Evolutionary conservation across 2,113 vertebrate species (phyloP), one percentile per base, ranked within the genome.

Genomic region (Serinus canaria): DNA sequence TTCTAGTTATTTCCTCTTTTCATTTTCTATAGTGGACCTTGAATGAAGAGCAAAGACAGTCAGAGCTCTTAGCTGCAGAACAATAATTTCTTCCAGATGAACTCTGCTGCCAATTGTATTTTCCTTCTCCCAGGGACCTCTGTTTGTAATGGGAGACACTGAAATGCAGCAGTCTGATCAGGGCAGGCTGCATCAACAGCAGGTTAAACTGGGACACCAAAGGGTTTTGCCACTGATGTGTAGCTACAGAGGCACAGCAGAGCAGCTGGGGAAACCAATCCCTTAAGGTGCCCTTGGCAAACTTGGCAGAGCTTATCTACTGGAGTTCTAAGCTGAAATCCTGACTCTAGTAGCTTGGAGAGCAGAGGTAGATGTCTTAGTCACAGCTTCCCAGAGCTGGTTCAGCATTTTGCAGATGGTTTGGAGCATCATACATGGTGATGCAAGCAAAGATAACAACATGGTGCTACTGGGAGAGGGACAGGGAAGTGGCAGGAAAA

Each of bases 301-400:
- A 69, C 28, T 20, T 77, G 79, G 46, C 72, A 83, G 83, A 93
- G 31, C 43, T 80, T 30, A 73, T 52, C n/a, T 88, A 18, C 17
- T 68, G 44, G 33, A 80, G 33, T 37, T 69, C 20, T n/a, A 75
- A 81, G 49, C 23, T 92, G 74, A 83, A 73, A 95, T 77, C 75
- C 80, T 15, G 16, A 93, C 72, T 88, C 81, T 39, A 94, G 89
- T 84, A 96, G 86, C 81, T 59, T 64, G 68, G 81, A 89, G 55
- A 4, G 24, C 70, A 95, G 98, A 98, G 97, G 98, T 98, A 98
- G 97, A 92, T 90, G 86, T 94, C 63, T 94, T 92, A 87, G 86
- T 96, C 89, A 93, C 95, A 97, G 94, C 96, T 97, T 97, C 82
- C 44, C 39, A 68, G 76, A 96, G 93, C 94, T 95, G 82, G 56